A percentile compares a stretch with the other conserved stretches of the same genome.
phyloP scores from a whole-genome alignment of 2,797 vertebrate species.

The Rallus crepitans region DNA sequence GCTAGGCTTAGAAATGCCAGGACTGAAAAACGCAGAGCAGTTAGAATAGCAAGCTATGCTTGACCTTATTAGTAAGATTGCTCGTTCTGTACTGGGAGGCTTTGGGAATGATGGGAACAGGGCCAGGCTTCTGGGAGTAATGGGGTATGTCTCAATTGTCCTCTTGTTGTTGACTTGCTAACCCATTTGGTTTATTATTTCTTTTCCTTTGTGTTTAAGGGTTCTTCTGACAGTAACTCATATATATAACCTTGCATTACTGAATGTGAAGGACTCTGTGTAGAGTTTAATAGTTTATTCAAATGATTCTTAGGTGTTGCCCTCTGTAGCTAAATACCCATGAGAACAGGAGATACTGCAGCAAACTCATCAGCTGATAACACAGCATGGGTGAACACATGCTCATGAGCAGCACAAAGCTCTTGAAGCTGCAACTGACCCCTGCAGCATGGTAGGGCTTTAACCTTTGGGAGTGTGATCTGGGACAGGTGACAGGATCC shows the following conservation, averaged over 20 bases:
- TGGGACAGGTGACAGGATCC: not conserved
- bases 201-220: not conserved
- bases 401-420: not conserved
- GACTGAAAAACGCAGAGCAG: not conserved
- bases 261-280: accelerated
- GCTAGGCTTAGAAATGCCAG: slow-evolving; percentile 3
- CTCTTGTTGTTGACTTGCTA: not conserved
- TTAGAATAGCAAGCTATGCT: slow-evolving; percentile 17
- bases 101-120: not conserved
- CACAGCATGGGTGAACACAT: not conserved
- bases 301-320: not conserved
- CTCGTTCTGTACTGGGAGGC: not conserved
- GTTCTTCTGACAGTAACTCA: not conserved
- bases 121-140: not conserved
- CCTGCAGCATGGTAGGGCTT: accelerated
- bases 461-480: not conserved
- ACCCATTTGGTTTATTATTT: not conserved
- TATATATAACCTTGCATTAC: not conserved
- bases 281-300: not conserved
- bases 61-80: slow-evolving; percentile 7
- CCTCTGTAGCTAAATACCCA: not conserved
- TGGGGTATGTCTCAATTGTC: not conserved
- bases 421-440: not conserved
- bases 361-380: not conserved
- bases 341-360: not conserved